A percentile compares a stretch with the other conserved stretches of the same genome.
These are phyloP conservation scores for Drosophila fungiperda DNA, from an alignment of 2,888 invertebrate genomes.

Conservation along the genomic window DNA sequence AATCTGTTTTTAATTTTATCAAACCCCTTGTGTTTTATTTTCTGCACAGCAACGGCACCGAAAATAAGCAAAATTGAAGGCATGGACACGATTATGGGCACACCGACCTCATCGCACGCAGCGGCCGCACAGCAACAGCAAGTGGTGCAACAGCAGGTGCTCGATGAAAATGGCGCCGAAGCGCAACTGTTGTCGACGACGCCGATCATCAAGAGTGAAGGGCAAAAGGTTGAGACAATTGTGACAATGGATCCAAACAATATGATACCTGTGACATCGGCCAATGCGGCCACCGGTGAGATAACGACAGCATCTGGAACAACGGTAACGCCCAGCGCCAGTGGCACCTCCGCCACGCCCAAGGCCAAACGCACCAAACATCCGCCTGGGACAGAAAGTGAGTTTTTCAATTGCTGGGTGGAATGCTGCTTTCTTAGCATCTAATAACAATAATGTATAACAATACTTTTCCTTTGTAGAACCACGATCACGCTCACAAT, in stretches of 20 bases:
- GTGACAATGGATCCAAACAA: conserved; percentile 83
- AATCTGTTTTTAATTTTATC: background rate
- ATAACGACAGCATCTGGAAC: conserved; percentile 67
- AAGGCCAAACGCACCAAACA: conserved; percentile 75
- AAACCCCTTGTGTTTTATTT: background rate
- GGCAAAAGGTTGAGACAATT: conserved; percentile 82
- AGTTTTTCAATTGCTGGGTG: conserved; percentile 24
- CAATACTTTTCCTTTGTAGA: conserved; percentile 67
- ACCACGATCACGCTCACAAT: conserved; percentile 87
- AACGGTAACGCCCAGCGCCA: conserved; percentile 53
- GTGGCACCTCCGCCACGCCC: conserved; percentile 63
- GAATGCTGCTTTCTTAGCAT: background rate
- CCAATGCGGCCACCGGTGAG: conserved; percentile 71
- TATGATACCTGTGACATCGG: conserved; percentile 76
- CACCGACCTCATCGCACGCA: conserved; percentile 80
- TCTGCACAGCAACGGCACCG: conserved; percentile 77
- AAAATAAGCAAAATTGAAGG: conserved; percentile 84
- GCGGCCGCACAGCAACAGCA: conserved; percentile 61
- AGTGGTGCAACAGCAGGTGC: conserved; percentile 70
- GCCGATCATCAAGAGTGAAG: conserved; percentile 83
- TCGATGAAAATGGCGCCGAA: conserved; percentile 79
- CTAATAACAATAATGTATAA: background rate
- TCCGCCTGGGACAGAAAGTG: conserved; percentile 74
- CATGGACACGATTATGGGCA: conserved; percentile 84
- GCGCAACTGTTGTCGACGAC: conserved; percentile 77